Evolutionary conservation across 1,140 invertebrate species (phyloP), one percentile per base, ranked within the genome.

Genomic region (Panonychus citri): DNA sequence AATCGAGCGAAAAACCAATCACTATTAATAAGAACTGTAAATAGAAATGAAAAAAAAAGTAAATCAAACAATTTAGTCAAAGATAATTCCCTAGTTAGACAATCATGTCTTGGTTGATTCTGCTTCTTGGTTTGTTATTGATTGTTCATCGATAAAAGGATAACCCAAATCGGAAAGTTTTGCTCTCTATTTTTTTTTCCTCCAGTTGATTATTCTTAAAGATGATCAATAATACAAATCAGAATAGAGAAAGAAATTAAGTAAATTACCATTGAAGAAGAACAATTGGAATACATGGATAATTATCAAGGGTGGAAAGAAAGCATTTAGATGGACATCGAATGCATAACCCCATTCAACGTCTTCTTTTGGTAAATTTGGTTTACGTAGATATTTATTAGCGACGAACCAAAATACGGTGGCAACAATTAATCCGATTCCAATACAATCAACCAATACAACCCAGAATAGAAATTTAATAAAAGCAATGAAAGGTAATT

Each of bases 341-440:
- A 98, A 98, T 28, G 86, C 81, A 72, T 95, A 98, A 2, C 84
- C 94, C 94, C 94, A 97, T 70, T 99, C 94, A 53, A 98, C 89
- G 70, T 79, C 77, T 60, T 73, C 68, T 53, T 89, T 84, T 42
- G 80, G 76, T 34, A 76, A 77, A 52, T 66, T 68, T 66, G 82
- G 78, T 64, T 79, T 77, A 51, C 82, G 71, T 63, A 97, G 72
- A 70, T 89, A 96, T 63, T 78, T 79, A 72, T 98, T 98, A 49
- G 56, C 53, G 24, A 64, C 30, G 53, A 61, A 63, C 91, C 91
- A 97, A 62, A 91, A 79, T 60, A 83, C 66, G 50, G 90, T 89
- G 19, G 91, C 87, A 57, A 93, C 81, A 50, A 90, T 67, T 26
- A 94, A 66, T 21, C 89, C 91, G 57, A 81, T 77, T 58, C 79